Conservation (phyloP, 2,113 vertebrate genomes). For the Chaetops frenatus region DNA sequence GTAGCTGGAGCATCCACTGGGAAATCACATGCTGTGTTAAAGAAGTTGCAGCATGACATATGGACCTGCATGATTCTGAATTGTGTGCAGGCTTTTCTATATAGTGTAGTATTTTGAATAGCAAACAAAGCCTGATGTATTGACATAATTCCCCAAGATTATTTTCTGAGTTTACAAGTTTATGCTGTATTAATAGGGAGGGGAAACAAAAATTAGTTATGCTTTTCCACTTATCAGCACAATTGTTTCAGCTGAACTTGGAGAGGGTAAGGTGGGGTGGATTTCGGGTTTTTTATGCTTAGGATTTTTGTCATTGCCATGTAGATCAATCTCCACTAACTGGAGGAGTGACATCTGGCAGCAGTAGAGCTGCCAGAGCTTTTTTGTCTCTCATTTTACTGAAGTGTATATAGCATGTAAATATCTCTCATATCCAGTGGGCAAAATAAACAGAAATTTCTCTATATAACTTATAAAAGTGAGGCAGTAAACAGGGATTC, state of each 20-base stretch:
- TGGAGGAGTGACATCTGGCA: not conserved
- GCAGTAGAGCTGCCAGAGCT: not conserved
- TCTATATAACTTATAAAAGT: not conserved
- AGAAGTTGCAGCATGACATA: not conserved
- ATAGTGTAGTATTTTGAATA: not conserved
- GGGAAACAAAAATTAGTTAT: not conserved
- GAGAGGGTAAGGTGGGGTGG: too few species aligned
- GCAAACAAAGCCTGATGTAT: not conserved
- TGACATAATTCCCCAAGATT: not conserved
- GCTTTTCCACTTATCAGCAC: not conserved
- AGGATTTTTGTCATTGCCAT: not conserved
- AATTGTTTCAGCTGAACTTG: not conserved
- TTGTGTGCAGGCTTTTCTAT: not conserved
- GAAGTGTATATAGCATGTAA: not conserved
- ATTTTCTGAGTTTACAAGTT: not conserved
- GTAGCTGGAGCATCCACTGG: not conserved
- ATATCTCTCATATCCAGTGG: not conserved
- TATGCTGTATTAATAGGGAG: not conserved
- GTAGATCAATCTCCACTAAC: not conserved
- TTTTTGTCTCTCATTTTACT: not conserved
- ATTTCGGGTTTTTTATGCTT: not conserved
- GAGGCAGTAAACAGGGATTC: not conserved
- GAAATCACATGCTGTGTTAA: not conserved
- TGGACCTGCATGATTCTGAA: not conserved
- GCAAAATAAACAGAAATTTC: not conserved